Base-by-base conservation (phyloP, 92 coral and sea anemone species). In the Palythoa heliodiscus region DNA sequence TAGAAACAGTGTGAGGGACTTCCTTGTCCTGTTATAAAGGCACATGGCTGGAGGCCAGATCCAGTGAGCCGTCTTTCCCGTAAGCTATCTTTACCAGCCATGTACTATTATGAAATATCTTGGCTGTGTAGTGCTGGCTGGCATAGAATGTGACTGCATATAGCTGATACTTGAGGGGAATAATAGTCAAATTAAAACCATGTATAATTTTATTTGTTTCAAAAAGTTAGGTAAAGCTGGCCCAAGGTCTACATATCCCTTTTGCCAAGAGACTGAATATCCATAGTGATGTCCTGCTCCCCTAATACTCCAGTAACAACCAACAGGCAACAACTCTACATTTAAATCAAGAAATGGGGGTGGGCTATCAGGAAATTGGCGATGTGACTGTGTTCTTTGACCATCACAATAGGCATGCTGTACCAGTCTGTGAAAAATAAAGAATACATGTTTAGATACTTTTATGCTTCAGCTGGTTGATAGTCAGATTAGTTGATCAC, bases 361-460 rank as follows among this genome's bases (percentile, higher is more conserved):
- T 74, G 78, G 78, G 37, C 61, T 61, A 74, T 74, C 78, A 47
- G 78, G 78, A 73, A 73, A 73, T 47, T 74, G 78, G 78, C 78
- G 78, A 74, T 74, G 38, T 74, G 78, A 74, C 78, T 74, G 60
- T 74, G 78, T 74, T 74, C 78, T 74, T 40, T 47, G 61, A 47
- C 78, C 78, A 74, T 74, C 78, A 74, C 61, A 74, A 47, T 74
- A 74, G 58, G 78, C 25, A 74, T 74, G 78, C 78, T 74, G 78
- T 20, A 74, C 61, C 61, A 74, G 58, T 50, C 61, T 74, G 77
- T 74, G 17, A 71, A 74, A 50, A 74, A 0, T 74, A 50, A n/a
- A 47, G 5, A 9, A 74, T 47, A 73, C 77, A 73, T 73, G 77
- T 73, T 48, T 73, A 73, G 48, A 47, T 73, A 47, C 38, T 74